Percentiles rank a stretch among this genome's conserved stretches.
Evolutionary conservation across 1,140 invertebrate species (phyloP).

Genomic region (Bombus superbus): DNA sequence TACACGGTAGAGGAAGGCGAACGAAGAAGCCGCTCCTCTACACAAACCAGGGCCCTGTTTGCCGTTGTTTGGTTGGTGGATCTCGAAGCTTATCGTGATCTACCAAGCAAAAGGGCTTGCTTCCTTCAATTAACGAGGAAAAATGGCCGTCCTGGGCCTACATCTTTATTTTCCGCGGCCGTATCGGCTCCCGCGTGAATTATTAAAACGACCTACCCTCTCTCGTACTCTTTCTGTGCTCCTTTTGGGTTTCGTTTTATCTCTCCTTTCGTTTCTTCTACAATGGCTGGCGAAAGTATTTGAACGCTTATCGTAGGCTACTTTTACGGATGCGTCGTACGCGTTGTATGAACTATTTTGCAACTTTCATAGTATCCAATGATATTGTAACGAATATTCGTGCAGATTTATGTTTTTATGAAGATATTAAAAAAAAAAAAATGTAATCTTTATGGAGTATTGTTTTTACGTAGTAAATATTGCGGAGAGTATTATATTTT

Average conservation of each 20-base stretch:
- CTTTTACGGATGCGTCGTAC: too few relatives aligned
- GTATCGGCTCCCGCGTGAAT: slow-evolving; percentile 44
- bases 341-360: background rate
- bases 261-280: background rate
- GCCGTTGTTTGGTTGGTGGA: slow-evolving; percentile 57
- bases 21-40: slow-evolving; percentile 45
- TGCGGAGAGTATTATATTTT: too few relatives aligned
- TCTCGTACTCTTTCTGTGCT: too few relatives aligned
- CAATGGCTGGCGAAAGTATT: background rate
- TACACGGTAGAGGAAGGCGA: slow-evolving; percentile 42
- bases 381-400: too few relatives aligned
- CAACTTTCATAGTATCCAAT: background rate
- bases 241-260: background rate
- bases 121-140: slow-evolving; percentile 70
- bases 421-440: too few relatives aligned
- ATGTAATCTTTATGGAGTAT: too few relatives aligned
- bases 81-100: slow-evolving; percentile 67
- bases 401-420: too few relatives aligned
- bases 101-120: slow-evolving; percentile 60
- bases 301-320: too few relatives aligned
- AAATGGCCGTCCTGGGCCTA: slow-evolving; percentile 55
- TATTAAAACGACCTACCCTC: slow-evolving; percentile 42
- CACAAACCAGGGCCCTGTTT: slow-evolving; percentile 8
- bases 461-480: too few relatives aligned
- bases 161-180: slow-evolving; percentile 61